Evolutionary conservation across 2,797 vertebrate genomes (phyloP).

Genomic region (Diceros bicornis): DNA sequence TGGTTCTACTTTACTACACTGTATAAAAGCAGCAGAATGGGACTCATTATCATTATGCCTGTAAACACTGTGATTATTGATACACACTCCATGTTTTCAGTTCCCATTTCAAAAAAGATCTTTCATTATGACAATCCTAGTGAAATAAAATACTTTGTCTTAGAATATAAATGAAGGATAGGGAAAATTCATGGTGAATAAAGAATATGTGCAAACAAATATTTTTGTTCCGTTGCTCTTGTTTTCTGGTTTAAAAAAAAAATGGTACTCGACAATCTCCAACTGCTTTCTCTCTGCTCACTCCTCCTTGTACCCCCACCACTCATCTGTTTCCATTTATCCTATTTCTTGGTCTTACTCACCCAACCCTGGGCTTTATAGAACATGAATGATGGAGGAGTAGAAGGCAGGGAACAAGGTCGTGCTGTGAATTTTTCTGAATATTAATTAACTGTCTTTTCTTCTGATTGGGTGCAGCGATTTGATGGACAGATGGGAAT

Average conservation of each 20-base stretch:
- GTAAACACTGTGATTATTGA: conserved; percentile 8
- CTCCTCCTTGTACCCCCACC: background rate
- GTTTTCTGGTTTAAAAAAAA: background rate
- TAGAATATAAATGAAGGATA: conserved; percentile 52
- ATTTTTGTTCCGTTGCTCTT: conserved; percentile 23
- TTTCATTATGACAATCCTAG: conserved; percentile 59
- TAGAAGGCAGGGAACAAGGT: background rate
- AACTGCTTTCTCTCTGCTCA: background rate
- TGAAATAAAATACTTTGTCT: conserved; percentile 69
- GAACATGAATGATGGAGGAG: background rate
- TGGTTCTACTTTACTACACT: background rate
- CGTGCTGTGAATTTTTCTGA: background rate
- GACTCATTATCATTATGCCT: conserved; percentile 42
- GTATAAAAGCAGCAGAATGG: background rate
- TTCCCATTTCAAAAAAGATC: conserved; percentile 10
- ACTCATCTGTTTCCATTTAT: background rate
- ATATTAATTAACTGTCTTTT: background rate
- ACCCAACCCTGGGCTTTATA: background rate
- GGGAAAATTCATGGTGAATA: conserved; percentile 62
- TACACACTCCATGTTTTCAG: conserved; percentile 62
- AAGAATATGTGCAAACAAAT: conserved; percentile 67
- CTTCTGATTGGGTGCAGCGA: background rate
- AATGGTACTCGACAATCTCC: background rate
- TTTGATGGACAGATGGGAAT: background rate
- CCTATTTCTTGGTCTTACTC: background rate